Evolutionary conservation across 2,113 vertebrate genomes (phyloP), one percentile per base, ranked within the genome.

Genomic region (Clarias magur): DNA sequence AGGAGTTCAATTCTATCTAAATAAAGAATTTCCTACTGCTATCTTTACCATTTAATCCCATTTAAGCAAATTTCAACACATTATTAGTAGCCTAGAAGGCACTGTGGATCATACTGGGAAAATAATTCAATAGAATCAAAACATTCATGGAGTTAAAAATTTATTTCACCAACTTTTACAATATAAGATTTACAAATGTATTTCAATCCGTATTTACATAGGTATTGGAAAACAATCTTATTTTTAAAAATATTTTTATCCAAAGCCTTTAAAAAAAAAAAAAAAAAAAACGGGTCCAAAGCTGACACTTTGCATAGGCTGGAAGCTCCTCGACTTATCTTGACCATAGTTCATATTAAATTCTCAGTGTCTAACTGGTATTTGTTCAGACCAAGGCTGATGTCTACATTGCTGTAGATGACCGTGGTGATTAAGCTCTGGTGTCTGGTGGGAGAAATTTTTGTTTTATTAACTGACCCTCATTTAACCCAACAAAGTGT

Each of bases 321-420:
- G 56, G 16, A 23, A 62, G 38, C 42, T 73, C 38, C 62, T 11
- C 17, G 27, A 42, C 25, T 27, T 53, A 23, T 85, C 80, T 86
- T 57, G 83, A 84, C 87, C 88, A 90, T 25, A 63, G 79, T 84
- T 92, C 89, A 82, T 91, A 91, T 80, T 75, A 85, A 34, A 59
- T 90, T 90, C 57, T 83, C 86, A 30, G 79, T 59, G 9, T 92
- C 83, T 57, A 91, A 30, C 25, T 92, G 91, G 82, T 91, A 91
- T 87, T 48, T 86, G 65, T 87, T 56, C 27, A 91, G 73, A 13
- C 85, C 89, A n/a, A 87, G 6, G 56, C 48, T 90, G 84, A 88
- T 84, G 16, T 76, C 86, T 0, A 86, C 60, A 72, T 88, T 90
- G 73, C 57, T 90, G 85, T 90, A 88, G 72, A 81, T 89, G 38